These are phyloP conservation scores for Melanotaenia trifasciata DNA, from an alignment of 2,797 vertebrate genomes.

Conservation along the genomic window DNA sequence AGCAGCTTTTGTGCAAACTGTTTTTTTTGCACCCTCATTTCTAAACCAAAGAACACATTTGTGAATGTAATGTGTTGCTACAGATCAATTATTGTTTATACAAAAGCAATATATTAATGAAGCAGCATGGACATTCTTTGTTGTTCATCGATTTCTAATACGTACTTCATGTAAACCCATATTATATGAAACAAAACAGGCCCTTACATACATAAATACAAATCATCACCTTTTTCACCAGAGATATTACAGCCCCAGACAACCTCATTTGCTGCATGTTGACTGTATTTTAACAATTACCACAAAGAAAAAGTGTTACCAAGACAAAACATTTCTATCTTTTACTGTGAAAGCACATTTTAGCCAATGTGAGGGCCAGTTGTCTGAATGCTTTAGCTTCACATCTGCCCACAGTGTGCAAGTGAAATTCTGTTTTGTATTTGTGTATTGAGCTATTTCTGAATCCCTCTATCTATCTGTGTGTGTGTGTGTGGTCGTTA, in stretches of 20 bases:
- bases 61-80: neutral
- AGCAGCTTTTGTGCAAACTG: too few species aligned
- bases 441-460: conserved; percentile 76
- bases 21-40: too few species aligned
- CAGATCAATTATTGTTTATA: neutral
- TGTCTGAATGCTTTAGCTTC: conserved; percentile 67
- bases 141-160: neutral
- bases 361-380: conserved; percentile 58
- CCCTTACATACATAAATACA: neutral
- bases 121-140: neutral
- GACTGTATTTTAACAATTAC: conserved; percentile 18
- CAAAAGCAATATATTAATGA: neutral
- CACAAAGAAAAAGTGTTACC: neutral
- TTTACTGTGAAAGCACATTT: conserved; percentile 53
- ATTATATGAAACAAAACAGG: neutral
- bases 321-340: conserved; percentile 53
- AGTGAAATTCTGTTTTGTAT: conserved; percentile 70
- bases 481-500: conserved; percentile 69
- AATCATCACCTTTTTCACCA: neutral
- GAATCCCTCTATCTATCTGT: conserved; percentile 62
- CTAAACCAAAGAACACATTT: too few species aligned
- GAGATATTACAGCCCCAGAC: neutral
- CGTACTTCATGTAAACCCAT: neutral
- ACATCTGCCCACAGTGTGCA: conserved; percentile 72
- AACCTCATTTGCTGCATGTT: neutral